Conservation (phyloP, 1,140 invertebrate genomes). For the Trypoxylus dichotomus region DNA sequence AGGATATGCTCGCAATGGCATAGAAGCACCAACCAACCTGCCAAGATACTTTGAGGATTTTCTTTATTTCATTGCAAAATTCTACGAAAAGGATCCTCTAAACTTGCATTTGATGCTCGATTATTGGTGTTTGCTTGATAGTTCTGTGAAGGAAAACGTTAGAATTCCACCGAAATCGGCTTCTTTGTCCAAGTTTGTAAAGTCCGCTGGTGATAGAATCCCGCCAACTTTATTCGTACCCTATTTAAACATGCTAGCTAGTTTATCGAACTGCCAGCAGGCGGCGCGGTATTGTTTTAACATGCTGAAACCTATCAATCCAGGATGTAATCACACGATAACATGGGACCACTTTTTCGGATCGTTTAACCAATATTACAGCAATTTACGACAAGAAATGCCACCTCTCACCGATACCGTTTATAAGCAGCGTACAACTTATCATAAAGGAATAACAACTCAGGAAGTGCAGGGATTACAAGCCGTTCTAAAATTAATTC, state of each 20-base stretch:
- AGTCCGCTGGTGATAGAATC: conserved; percentile 80
- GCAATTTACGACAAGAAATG: conserved; percentile 66
- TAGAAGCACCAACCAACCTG: conserved; percentile 74
- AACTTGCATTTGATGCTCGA: conserved; percentile 73
- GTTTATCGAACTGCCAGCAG: conserved; percentile 72
- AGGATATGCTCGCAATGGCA: conserved; percentile 78
- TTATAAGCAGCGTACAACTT: conserved; percentile 61
- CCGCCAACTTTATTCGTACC: conserved; percentile 84
- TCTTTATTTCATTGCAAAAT: conserved; percentile 72
- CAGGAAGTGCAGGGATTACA: conserved; percentile 86
- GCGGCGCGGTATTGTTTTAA: conserved; percentile 83
- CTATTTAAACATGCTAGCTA: conserved; percentile 84
- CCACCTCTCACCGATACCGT: conserved; percentile 64
- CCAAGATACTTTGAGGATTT: conserved; percentile 84
- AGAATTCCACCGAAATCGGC: conserved; percentile 38
- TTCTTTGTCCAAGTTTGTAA: conserved; percentile 67
- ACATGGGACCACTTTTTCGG: conserved; percentile 90
- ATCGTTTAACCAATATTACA: conserved; percentile 78
- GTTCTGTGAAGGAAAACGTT: conserved; percentile 48
- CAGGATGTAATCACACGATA: conserved; percentile 57
- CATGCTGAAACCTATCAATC: conserved; percentile 76
- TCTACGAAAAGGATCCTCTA: conserved; percentile 77
- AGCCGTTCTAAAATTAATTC: conserved; percentile 75
- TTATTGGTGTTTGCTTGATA: conserved; percentile 79
- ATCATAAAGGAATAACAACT: conserved; percentile 72